Evolutionary conservation across 2,113 vertebrate genomes (phyloP).

Genomic region (Boulengeromyrus knoepffleri): DNA sequence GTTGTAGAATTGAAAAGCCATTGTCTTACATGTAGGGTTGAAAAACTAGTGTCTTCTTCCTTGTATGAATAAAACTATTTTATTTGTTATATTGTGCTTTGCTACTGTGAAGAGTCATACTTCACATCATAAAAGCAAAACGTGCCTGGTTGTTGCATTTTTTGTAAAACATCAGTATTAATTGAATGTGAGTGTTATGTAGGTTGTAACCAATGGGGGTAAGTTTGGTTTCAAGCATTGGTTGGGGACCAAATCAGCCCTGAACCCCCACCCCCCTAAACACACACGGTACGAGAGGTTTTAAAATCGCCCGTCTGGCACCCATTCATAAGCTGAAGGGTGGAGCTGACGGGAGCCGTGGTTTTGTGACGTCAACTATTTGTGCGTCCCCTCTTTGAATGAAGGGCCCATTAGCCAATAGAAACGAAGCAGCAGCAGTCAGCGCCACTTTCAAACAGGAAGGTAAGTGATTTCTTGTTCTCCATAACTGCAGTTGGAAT

Average conservation of each 20-base stretch:
- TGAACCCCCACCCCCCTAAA: not conserved
- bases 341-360: not conserved
- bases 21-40: not conserved
- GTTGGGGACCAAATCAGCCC: not conserved
- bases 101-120: not conserved
- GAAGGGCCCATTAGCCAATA: not conserved
- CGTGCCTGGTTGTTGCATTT: not conserved
- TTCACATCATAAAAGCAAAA: not conserved
- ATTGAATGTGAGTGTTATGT: not conserved
- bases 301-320: not conserved
- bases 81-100: not conserved
- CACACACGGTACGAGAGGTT: not conserved
- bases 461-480: too few relatives aligned
- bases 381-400: not conserved
- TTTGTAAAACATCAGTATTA: not conserved
- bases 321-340: not conserved
- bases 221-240: not conserved
- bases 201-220: not conserved
- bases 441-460: not conserved
- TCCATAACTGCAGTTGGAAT: too few relatives aligned
- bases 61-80: not conserved
- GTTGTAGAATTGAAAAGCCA: not conserved
- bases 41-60: not conserved
- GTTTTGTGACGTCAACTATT: not conserved
- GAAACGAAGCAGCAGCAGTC: not conserved